Base-by-base conservation (phyloP, 2,888 invertebrate species). In the Stenotaenia linearis region DNA sequence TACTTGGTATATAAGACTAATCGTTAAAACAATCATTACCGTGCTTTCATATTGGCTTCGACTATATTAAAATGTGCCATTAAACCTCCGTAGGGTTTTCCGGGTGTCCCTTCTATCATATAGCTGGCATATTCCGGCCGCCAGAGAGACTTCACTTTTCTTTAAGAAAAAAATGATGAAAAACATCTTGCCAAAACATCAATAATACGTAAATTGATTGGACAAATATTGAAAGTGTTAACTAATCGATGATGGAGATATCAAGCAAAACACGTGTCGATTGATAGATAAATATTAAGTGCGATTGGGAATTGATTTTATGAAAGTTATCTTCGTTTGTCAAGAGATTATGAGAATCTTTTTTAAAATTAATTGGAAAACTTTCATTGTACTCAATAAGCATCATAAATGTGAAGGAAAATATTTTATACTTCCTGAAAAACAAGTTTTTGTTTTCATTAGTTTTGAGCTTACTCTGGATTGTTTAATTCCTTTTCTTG, bases 71-170 rank as follows among this genome's bases (percentile, higher is more conserved):
- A 97, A 88, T 98, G 97, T 6, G 97, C 97, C 85, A 98, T 89
- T 15, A 97, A 89, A 0, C 96, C 96, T 7, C 97, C 97, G 84
- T 97, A 98, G 0, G 88, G 88, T 80, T 84, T 83, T 0, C 99
- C 98, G 0, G 99, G 99, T 0, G 99, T 99, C 21, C 98, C 98
- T 89, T 99, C 98, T 80, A 98, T 90, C 98, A 99, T 98, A 85
- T 98, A 99, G n/a, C 94, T 92, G 1, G 96, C 98, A 88, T 96
- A 99, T 87, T 99, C 99, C 0, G 98, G 98, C 78, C 97, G 90
- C 99, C 99, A 99, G 61, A 97, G 87, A 0, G 94, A 95, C 85
- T 95, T 94, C 0, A 93, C 93, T 84, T 90, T 84, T 12, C 61
- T 79, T n/a, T n/a, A n/a, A n/a, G n/a, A n/a, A n/a, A 25, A 1